A percentile compares a stretch with the other conserved stretches of the same genome.
Conservation (phyloP, 2,113 vertebrate genomes). For the Larimichthys crocea region DNA sequence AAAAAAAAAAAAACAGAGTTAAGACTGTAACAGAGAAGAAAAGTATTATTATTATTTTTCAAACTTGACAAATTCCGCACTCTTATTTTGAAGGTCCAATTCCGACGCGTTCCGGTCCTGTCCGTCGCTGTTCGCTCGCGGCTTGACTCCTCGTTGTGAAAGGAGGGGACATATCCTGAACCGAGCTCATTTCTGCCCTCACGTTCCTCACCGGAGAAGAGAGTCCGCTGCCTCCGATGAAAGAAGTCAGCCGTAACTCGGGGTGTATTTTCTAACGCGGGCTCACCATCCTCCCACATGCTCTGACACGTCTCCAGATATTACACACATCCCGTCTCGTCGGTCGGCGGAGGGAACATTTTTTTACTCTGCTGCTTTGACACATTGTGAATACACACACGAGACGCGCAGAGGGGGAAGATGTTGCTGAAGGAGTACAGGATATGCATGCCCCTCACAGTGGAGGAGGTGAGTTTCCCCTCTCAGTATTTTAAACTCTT, state of each 20-base stretch:
- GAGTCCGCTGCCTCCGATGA: constrained; percentile 56
- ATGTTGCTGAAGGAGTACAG: constrained; percentile 98
- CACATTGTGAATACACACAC: constrained; percentile 42
- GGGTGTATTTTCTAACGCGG: constrained; percentile 20
- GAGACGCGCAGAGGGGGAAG: constrained; percentile 64
- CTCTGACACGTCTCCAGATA: constrained; percentile 60
- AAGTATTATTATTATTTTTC: too few relatives aligned
- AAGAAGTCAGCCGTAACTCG: constrained; percentile 40
- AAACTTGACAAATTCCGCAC: neutral
- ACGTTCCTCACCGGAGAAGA: neutral
- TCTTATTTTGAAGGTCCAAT: constrained; percentile 55
- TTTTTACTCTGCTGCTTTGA: constrained; percentile 43
- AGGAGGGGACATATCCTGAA: constrained; percentile 55
- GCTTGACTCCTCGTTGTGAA: constrained; percentile 34
- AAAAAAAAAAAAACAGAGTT: neutral
- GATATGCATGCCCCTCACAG: constrained; percentile 98
- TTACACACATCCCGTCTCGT: constrained; percentile 55
- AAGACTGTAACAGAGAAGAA: too few relatives aligned
- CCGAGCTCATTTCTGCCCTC: constrained; percentile 42
- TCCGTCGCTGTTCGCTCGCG: rapidly evolving
- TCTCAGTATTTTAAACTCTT: neutral
- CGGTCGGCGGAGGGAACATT: constrained; percentile 50
- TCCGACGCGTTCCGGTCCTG: neutral
- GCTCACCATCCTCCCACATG: constrained; percentile 43
- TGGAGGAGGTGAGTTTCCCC: constrained; percentile 92